Evolutionary conservation across 2,888 invertebrate genomes (phyloP).

Genomic region (Pedicia rivosa): DNA sequence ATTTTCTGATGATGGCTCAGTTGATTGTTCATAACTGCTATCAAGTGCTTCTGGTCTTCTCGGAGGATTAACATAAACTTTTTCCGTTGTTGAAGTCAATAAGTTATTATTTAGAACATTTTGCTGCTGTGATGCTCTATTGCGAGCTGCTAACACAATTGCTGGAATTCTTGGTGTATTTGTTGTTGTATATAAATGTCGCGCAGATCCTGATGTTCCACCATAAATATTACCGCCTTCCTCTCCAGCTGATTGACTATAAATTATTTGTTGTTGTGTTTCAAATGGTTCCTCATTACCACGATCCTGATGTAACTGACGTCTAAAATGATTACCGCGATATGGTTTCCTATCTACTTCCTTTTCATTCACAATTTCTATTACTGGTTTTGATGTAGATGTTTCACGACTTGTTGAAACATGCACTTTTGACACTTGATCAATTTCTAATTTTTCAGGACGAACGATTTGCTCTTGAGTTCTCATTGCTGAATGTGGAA

Average conservation of each 20-base stretch:
- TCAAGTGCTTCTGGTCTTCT: conserved; percentile 23
- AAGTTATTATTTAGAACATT: conserved; percentile 9
- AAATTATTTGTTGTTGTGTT: conserved; percentile 32
- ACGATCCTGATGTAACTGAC: conserved; percentile 41
- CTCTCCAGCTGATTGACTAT: conserved; percentile 43
- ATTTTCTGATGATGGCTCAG: conserved; percentile 35
- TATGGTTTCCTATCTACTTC: conserved; percentile 27
- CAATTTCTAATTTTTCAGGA: conserved; percentile 15
- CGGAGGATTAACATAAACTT: conserved; percentile 23
- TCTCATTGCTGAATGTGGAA: conserved; percentile 9
- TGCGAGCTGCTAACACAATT: conserved; percentile 33
- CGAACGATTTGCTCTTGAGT: conserved; percentile 11
- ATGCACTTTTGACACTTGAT: conserved; percentile 13
- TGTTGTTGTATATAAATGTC: conserved; percentile 52
- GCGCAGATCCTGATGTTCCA: conserved; percentile 42
- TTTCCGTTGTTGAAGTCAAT: conserved; percentile 19
- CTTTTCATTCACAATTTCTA: conserved; percentile 34
- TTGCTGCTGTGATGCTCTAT: conserved; percentile 25
- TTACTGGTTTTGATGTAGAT: conserved; percentile 33
- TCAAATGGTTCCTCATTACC: conserved; percentile 29
- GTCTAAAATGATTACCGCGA: conserved; percentile 42
- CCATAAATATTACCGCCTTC: conserved; percentile 55
- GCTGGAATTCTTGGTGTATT: conserved; percentile 38
- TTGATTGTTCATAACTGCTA: conserved; percentile 35
- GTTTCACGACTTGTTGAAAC: conserved; percentile 7